Evolutionary conservation across 2,113 vertebrate species (phyloP), one percentile per base, ranked within the genome.

Genomic region (Clupea harengus): DNA sequence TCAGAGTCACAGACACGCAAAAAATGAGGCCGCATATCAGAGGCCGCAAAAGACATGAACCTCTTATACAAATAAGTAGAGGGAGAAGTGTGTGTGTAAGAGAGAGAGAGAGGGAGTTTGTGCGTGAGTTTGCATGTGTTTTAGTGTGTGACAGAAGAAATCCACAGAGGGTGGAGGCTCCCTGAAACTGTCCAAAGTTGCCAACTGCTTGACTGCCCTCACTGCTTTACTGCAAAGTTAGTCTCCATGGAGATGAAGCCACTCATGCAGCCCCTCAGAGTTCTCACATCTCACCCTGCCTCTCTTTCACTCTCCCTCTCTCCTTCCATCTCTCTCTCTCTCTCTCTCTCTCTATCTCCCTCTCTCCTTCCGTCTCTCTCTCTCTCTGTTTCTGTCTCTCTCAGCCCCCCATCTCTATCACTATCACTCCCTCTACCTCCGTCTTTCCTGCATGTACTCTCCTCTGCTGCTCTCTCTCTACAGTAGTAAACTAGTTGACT

Each of bases 231-330:
- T 64, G 57, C 57, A 9, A 64, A 18, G 5, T 64, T 64, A 22
- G 9, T 64, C 57, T 64, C 52, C 60, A 60, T 45, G 60, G 81
- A 22, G 54, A 85, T 46, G 32, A 28, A 83, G 32, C 84, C 87
- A 83, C 57, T 85, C n/a, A 80, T n/a, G 11, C 67, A n/a, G 44
- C 22, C 87, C 78, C 84, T 85, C 18, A 9, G 17, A 83, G n/a
- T 83, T 64, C 49, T 67, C 22, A 46, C 13, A 67, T 67, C 47
- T 28, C 28, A 45, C 10, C 25, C 75, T 84, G 47, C 25, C 20
- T 72, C 52, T 72, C 9, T 81, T 18, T 45, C 86, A 64, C 82
- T 83, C 82, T 57, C 47, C 47, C 39, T n/a, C 49, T 54, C 15
- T 2, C 15, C n/a, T 20, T 64, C 52, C 17, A 2, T 54, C 11